These are phyloP conservation scores for Stylophora pistillata DNA, from an alignment of 64 coral and sea anemone genomes.

Conservation along the genomic window DNA sequence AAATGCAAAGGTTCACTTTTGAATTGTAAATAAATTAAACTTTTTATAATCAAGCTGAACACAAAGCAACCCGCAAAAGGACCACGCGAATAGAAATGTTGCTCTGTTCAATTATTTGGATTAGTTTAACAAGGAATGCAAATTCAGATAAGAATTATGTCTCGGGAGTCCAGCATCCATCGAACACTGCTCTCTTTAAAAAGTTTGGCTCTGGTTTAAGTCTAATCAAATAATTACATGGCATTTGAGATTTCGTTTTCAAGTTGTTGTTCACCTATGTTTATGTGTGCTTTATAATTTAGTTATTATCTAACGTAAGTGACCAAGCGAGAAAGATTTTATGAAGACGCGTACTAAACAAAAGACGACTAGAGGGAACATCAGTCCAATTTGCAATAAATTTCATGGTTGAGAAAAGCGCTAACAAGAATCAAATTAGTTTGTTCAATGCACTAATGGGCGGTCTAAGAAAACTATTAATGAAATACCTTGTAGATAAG, in stretches of 20 bases:
- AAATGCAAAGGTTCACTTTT: background rate
- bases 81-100: background rate
- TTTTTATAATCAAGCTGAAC: constrained; percentile 19
- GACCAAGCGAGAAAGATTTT: background rate
- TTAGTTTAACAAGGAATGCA: background rate
- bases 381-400: background rate
- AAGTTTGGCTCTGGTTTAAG: background rate
- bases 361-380: background rate
- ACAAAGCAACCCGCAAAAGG: background rate
- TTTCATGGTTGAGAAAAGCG: constrained; percentile 27
- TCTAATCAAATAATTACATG: background rate
- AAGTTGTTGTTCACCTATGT: background rate
- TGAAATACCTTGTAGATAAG: background rate
- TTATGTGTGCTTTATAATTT: constrained; percentile 4
- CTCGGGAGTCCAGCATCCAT: background rate
- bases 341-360: background rate
- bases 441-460: constrained; percentile 37
- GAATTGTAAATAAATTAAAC: constrained; percentile 28
- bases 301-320: constrained; percentile 5
- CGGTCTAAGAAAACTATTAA: background rate
- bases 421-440: constrained; percentile 25
- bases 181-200: background rate
- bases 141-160: background rate
- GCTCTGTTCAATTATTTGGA: constrained; percentile 6
- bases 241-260: background rate